Percentiles rank a stretch among this genome's conserved stretches.
phyloP scores from a whole-genome alignment of 2,113 vertebrate genomes.

The Miniopterus natalensis region DNA sequence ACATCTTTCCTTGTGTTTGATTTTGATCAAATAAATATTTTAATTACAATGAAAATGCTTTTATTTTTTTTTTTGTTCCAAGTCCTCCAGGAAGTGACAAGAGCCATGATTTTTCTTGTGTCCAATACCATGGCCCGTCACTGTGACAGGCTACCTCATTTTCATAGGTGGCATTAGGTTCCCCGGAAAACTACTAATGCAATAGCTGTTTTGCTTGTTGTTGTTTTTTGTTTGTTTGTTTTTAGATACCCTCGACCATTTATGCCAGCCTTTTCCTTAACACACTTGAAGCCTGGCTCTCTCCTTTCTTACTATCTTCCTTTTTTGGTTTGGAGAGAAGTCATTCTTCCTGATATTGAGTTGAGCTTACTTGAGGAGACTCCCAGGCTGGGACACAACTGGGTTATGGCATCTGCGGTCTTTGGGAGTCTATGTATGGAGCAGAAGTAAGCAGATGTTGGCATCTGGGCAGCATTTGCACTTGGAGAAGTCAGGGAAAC shows the following conservation, averaged over 20 bases:
- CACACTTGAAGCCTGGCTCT: not conserved
- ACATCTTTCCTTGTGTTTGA: slow-evolving; percentile 2
- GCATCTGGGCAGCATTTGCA: not conserved
- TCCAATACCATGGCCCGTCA: no score
- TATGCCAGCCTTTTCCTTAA: not conserved
- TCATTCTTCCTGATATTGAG: not conserved
- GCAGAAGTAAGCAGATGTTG: not conserved
- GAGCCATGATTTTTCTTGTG: not conserved
- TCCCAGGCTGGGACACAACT: not conserved
- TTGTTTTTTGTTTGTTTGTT: not conserved
- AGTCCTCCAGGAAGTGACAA: not conserved
- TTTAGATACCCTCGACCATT: not conserved
- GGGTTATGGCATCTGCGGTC: not conserved
- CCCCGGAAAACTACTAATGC: not conserved
- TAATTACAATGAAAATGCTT: not conserved
- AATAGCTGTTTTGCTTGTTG: not conserved
- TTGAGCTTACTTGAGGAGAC: not conserved
- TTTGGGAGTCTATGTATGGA: not conserved
- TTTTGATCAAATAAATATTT: slow-evolving; percentile 2
- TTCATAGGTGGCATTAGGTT: not conserved
- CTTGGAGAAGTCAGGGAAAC: not conserved
- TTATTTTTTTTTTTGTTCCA: not conserved
- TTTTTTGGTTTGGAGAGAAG: not conserved
- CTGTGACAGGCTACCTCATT: not conserved
- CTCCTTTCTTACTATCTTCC: not conserved